phyloP scores from a whole-genome alignment of 2,797 vertebrate species.

The Anas bernieri region DNA sequence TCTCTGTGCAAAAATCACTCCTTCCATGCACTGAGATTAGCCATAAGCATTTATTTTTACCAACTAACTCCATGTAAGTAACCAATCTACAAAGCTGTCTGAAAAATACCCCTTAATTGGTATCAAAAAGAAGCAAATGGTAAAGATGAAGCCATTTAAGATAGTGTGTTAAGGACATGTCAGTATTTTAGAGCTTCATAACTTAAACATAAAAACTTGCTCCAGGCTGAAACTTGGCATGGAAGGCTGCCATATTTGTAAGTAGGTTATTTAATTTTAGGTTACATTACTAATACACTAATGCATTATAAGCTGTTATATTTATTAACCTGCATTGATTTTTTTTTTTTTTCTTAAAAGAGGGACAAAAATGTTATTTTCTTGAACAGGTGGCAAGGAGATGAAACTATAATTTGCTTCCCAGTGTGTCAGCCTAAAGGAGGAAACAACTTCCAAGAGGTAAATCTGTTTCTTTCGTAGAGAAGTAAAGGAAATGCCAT shows the following conservation, averaged over 20 bases:
- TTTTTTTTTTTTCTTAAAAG: background rate
- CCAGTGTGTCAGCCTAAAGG: background rate
- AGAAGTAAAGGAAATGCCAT: background rate
- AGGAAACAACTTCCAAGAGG: background rate
- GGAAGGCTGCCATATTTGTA: constrained; percentile 63
- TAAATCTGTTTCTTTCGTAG: background rate
- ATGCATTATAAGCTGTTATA: constrained; percentile 3
- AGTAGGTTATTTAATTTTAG: constrained; percentile 65
- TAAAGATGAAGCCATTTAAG: constrained; percentile 61
- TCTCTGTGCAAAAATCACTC: background rate
- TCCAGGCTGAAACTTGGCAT: constrained; percentile 45
- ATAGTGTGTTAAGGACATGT: constrained; percentile 52
- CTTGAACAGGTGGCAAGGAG: background rate
- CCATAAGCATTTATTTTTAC: background rate
- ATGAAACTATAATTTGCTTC: background rate
- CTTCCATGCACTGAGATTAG: background rate
- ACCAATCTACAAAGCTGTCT: background rate
- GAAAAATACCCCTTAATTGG: background rate
- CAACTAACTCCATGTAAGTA: background rate
- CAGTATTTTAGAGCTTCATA: constrained; percentile 71
- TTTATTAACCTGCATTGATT: constrained; percentile 59
- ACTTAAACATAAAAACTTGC: constrained; percentile 69
- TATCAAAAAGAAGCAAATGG: constrained; percentile 30
- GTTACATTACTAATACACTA: constrained; percentile 36
- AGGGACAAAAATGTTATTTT: background rate